phyloP scores from a whole-genome alignment of 2,888 invertebrate genomes.

The Athalia cordata region DNA sequence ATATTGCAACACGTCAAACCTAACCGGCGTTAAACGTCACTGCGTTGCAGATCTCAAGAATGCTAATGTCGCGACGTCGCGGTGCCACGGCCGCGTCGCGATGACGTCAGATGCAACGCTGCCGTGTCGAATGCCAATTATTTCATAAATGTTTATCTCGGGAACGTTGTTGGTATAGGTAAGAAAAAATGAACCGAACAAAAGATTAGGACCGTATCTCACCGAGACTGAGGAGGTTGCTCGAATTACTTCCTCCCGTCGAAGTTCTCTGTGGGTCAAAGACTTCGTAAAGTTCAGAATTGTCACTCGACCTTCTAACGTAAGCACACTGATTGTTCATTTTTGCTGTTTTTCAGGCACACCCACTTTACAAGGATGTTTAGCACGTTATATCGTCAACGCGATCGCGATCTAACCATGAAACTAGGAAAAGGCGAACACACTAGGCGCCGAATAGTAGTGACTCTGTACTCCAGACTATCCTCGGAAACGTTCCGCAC shows the following conservation, averaged over 20 bases:
- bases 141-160: neutral
- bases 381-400: neutral
- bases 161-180: neutral
- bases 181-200: neutral
- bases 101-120: slow-evolving; percentile 36
- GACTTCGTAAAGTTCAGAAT: slow-evolving; percentile 31
- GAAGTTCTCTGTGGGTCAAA: slow-evolving; percentile 24
- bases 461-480: too few relatives aligned
- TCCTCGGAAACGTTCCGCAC: too few relatives aligned
- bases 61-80: slow-evolving; percentile 10
- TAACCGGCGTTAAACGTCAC: slow-evolving; percentile 21
- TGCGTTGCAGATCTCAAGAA: neutral
- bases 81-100: neutral
- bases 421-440: neutral
- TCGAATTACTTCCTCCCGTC: neutral
- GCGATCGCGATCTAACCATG: too few relatives aligned
- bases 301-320: slow-evolving; percentile 25
- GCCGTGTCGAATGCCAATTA: slow-evolving; percentile 30
- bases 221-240: slow-evolving; percentile 31
- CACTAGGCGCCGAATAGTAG: too few relatives aligned
- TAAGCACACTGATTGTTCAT: slow-evolving; percentile 31
- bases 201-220: neutral
- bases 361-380: neutral
- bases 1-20: neutral
- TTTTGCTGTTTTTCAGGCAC: neutral